Base-by-base conservation (phyloP, 2,888 invertebrate genomes). In the Pammene fasciana region DNA sequence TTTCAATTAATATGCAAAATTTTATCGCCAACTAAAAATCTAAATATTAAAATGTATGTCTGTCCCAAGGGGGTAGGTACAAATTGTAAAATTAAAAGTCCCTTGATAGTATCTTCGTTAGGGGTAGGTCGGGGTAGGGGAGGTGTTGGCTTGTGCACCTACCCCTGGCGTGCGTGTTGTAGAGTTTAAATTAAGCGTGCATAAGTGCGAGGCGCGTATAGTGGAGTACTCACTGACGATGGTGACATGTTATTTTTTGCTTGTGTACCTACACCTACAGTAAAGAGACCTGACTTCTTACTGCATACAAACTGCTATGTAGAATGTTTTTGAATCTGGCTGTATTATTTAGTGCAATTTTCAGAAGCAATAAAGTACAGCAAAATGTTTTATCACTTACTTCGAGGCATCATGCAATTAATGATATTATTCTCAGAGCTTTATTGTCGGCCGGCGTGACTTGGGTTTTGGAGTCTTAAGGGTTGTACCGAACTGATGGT, bases 51-150 rank as follows among this genome's bases (percentile, higher is more conserved):
- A 77, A 79, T 78, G 86, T 82, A 85, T 78, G 80, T 79, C 77
- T 72, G 77, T 75, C 75, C 67, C 72, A 36, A 70, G 75, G 77
- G 72, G 76, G 72, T 76, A 77, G 81, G 67, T 73, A 87, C 90
- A 89, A 90, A 90, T 90, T 90, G 90, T 85, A 80, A 88, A 89
- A 89, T 90, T 87, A 89, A 89, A 89, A 90, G 80, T 87, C 89
- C 89, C 88, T 78, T 81, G 88, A 85, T 83, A 85, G 80, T 84
- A 86, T 82, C 83, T 75, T 72, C 68, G 70, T 73, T 54, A 54
- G 26, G 71, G 68, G 66, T 45, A 65, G 68, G 66, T 64, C 64
- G 48, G 71, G 65, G 61, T 72, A 50, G 72, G 68, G 74, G 68
- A 66, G 72, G 68, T 46, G 62, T 55, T 18, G 48, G 50, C 16